Evolutionary conservation across 2,797 vertebrate genomes (phyloP), one percentile per base, ranked within the genome.

Genomic region (Tokudaia tokunoshimensis): DNA sequence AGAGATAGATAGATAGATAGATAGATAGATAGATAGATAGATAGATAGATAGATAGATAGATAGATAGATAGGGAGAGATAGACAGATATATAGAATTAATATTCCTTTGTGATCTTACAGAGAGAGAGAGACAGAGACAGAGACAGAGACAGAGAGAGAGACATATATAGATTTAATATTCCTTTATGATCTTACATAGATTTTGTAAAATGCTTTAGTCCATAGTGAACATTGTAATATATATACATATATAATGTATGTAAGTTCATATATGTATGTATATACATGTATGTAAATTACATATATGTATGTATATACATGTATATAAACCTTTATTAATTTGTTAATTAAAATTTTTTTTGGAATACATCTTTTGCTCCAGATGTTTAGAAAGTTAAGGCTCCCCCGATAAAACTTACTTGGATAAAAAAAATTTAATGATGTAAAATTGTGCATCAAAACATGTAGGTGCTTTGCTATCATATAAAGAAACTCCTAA

Each of bases 301-400:
- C 63, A 65, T 31, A 65, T 63, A 29, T n/a, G n/a, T 63, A 4
- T 63, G 11, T 63, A 9, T 29, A 29, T 14, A 63, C 29, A 24
- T 65, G 7, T 61, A 11, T 31, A 63, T 29, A 26, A 11, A 12
- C 24, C 10, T 76, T 12, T 29, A 67, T 37, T 65, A 55, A 80
- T 82, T 74, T 55, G 67, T 79, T 80, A 70, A 63, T 81, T 94
- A 3, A 70, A 74, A 79, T 94, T 37, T 13, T 41, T 92, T 93
- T 31, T 11, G 44, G 12, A 85, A n/a, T 82, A 7, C 24, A 1
- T 57, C 13, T 2, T 88, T 31, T 89, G 1, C 65, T 20, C 2
- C 47, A 85, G 3, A 91, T 65, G 59, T 8, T 83, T 37, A 83
- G 29, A 3, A 26, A 87, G 5, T 44, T 41, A 63, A 67, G 6